Conservation (phyloP, 2,797 vertebrate species). For the Rachycentron canadum region DNA sequence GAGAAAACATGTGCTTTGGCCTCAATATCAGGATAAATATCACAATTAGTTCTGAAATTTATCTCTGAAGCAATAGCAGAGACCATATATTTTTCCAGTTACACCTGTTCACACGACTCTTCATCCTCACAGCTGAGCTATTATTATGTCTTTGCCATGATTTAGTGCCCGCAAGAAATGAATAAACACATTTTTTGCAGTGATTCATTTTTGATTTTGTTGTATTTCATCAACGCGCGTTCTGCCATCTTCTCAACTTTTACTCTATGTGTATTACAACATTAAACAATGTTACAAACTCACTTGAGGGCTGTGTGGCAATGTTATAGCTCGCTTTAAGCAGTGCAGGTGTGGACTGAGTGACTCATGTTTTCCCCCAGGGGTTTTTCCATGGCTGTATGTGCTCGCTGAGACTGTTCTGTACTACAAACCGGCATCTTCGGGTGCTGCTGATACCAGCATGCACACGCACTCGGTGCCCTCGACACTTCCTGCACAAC, state of each 20-base stretch:
- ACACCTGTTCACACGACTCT: not conserved
- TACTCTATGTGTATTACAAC: not conserved
- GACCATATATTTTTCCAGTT: not conserved
- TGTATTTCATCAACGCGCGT: too few relatives aligned
- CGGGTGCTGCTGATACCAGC: not conserved
- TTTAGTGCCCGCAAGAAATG: not conserved
- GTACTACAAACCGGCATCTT: not conserved
- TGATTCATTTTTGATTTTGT: not conserved
- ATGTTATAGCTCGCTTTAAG: not conserved
- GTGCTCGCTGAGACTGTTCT: not conserved
- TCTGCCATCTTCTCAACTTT: not conserved
- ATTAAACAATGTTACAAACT: not conserved
- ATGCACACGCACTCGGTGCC: not conserved
- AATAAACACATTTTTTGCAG: not conserved
- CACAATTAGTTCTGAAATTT: not conserved
- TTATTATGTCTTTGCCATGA: not conserved
- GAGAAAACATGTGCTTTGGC: not conserved
- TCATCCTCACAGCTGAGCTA: not conserved
- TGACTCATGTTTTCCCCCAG: not conserved
- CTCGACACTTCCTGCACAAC: not conserved
- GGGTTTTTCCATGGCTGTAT: not conserved
- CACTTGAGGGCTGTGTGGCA: not conserved
- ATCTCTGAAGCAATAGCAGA: not conserved
- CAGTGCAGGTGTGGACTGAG: not conserved
- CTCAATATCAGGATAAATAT: too few relatives aligned